Evolutionary conservation across 2,888 invertebrate genomes (phyloP).

Genomic region (Litoditis marina): DNA sequence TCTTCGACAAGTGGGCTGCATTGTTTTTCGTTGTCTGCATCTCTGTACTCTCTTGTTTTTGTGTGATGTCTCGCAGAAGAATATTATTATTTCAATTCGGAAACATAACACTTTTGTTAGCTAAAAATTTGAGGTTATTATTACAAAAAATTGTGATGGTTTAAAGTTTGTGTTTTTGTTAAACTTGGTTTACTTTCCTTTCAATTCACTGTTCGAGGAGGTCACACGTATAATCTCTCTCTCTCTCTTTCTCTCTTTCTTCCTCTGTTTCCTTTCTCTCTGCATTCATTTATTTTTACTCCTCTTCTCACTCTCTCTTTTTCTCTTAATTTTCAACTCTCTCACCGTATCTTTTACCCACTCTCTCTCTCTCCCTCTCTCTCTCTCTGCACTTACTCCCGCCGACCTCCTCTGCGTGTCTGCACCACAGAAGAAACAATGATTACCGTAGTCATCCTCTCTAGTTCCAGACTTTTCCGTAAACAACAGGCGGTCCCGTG

Average conservation of each 20-base stretch:
- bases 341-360: not conserved
- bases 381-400: not conserved
- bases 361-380: constrained; percentile 15
- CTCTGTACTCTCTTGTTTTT: not conserved
- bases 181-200: no score
- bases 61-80: no score
- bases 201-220: no score
- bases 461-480: constrained; percentile 53
- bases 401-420: constrained; percentile 11
- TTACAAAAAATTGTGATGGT: no score
- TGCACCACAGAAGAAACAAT: constrained; percentile 5
- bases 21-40: not conserved
- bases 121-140: no score
- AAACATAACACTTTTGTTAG: no score
- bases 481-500: constrained; percentile 56
- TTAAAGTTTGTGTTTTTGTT: no score
- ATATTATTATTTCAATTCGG: no score
- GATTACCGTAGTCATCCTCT: not conserved
- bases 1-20: constrained; percentile 73
- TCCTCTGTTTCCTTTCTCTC: no score
- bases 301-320: not conserved
- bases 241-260: no score
- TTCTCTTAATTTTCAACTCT: not conserved
- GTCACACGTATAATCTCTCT: no score
- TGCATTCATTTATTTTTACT: no score